A percentile compares a stretch with the other conserved stretches of the same genome.
phyloP scores from a whole-genome alignment of 2,888 invertebrate species.

The Eucriotettix oculatus region DNA sequence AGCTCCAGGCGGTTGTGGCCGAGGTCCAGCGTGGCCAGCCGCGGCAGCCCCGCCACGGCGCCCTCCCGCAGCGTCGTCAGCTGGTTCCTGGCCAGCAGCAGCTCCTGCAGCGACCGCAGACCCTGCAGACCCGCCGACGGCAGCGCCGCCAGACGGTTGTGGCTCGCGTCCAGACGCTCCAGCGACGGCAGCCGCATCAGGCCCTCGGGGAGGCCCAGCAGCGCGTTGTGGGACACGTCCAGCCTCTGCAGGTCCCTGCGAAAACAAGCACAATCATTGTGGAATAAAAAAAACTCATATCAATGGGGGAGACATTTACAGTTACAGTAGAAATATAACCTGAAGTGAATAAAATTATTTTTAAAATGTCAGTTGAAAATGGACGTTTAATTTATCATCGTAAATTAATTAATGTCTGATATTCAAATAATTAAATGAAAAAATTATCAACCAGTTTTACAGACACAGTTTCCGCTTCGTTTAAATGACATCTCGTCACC shows the following conservation, averaged over 20 bases:
- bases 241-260: conserved; percentile 48
- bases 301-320: background rate
- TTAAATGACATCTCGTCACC: no score
- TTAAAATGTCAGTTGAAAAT: no score
- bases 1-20: background rate
- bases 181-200: conserved; percentile 50
- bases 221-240: conserved; percentile 60
- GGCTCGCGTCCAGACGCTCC: conserved; percentile 57
- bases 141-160: conserved; percentile 54
- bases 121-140: conserved; percentile 52
- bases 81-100: conserved; percentile 56
- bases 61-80: background rate
- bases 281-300: no score
- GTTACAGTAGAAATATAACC: background rate
- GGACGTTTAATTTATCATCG: no score
- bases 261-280: background rate
- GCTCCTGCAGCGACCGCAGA: conserved; percentile 48
- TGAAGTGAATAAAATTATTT: no score
- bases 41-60: background rate
- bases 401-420: no score
- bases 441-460: background rate
- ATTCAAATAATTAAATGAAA: no score
- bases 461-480: background rate
- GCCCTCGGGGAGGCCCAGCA: conserved; percentile 53
- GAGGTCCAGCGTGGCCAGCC: background rate